phyloP scores from a whole-genome alignment of 2,797 vertebrate genomes.

The Enteromius treurensis region DNA sequence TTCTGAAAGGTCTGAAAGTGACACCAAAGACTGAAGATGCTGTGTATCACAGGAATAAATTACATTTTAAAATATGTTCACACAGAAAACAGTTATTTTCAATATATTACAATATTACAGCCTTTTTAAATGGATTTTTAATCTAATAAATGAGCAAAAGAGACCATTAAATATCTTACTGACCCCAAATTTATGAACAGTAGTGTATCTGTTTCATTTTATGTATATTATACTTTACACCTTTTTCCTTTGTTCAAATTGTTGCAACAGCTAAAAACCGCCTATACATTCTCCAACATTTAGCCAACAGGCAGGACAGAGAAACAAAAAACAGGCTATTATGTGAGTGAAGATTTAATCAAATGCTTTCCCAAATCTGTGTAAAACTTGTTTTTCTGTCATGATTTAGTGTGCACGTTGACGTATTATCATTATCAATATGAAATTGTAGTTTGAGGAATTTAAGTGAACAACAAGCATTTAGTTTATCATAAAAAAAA shows the following conservation, averaged over 20 bases:
- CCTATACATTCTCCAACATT: background rate
- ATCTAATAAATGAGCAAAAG: no score
- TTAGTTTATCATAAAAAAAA: conserved; percentile 57
- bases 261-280: background rate
- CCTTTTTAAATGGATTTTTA: no score
- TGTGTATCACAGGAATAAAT: no score
- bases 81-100: no score
- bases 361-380: conserved; percentile 11
- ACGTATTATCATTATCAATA: background rate
- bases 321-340: background rate
- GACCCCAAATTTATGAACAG: no score
- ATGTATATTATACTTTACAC: no score
- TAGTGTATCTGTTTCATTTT: no score
- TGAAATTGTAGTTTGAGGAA: conserved; percentile 36
- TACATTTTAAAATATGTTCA: no score
- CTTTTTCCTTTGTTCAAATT: background rate
- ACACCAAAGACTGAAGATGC: no score
- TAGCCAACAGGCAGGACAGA: background rate
- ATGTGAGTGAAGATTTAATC: background rate
- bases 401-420: background rate
- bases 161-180: no score
- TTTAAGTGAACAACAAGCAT: conserved; percentile 54
- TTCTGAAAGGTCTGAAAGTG: no score
- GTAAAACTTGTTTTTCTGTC: background rate
- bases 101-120: no score